phyloP scores from a whole-genome alignment of 2,113 vertebrate species.

The Podiceps cristatus region DNA sequence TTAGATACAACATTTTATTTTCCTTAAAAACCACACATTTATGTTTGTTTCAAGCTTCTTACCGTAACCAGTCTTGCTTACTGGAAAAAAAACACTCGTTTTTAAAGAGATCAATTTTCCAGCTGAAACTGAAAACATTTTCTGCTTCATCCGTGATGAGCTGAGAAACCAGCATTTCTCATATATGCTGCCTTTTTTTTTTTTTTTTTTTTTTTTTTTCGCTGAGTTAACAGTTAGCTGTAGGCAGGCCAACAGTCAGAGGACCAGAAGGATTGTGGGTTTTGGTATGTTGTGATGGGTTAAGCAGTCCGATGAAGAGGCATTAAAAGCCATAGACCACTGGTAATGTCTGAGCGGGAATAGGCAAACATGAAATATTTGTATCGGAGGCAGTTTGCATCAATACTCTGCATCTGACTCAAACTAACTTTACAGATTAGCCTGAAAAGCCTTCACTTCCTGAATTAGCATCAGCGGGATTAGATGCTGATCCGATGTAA shows the following conservation, averaged over 20 bases:
- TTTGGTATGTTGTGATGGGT: fast-evolving
- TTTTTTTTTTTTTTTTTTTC: constrained; percentile 1
- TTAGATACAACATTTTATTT: constrained; percentile 61
- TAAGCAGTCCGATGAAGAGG: neutral
- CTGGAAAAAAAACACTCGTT: constrained; percentile 73
- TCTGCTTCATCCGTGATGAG: constrained; percentile 71
- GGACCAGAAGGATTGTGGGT: neutral
- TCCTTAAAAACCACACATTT: constrained; percentile 71
- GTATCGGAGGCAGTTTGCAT: neutral
- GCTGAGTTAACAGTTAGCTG: constrained; percentile 69
- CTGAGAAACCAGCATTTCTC: constrained; percentile 78
- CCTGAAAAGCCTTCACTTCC: constrained; percentile 4
- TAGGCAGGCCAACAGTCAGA: neutral
- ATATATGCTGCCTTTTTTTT: constrained; percentile 30
- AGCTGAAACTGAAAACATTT: constrained; percentile 82
- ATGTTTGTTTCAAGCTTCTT: constrained; percentile 65
- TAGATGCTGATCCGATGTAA: neutral
- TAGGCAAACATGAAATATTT: neutral
- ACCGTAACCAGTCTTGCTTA: constrained; percentile 78
- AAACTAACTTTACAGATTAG: neutral
- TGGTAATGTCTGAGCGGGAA: neutral
- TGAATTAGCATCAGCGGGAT: neutral
- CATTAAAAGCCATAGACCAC: neutral
- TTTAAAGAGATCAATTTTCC: constrained; percentile 79
- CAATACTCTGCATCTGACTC: neutral